Base-by-base conservation (phyloP, 2,113 vertebrate genomes). In the Cnemophilus loriae region DNA sequence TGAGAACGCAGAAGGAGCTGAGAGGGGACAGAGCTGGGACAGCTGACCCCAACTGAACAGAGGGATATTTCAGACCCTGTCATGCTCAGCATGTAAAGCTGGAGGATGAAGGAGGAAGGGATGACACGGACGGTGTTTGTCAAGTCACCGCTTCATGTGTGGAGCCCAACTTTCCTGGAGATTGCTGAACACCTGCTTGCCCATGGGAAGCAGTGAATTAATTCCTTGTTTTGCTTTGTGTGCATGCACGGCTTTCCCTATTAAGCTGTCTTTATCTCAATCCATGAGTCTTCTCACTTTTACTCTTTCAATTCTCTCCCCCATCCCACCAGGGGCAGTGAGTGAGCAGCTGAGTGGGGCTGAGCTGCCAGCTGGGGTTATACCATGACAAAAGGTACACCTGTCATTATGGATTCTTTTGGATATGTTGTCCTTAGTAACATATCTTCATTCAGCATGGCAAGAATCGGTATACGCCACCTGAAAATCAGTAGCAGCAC, bases 111-210 rank as follows among this genome's bases (percentile, higher is more conserved):
- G 27, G 37, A 81, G 39, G 42, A 65, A 74, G 37, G 6, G 3
- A 8, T 10, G 12, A 3, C 7, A 28, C 4, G 19, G 33, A 20
- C 1, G 0, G 19, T 24, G 27, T 81, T 67, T 52, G 33, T 82
- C 33, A 52, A 59, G 9, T 46, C 28, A 30, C 33, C 0, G 1
- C 28, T 52, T 11, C 5, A 0, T 3, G 13, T 30, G 33, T 16
- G 8, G 28, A 74, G 52, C 28, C 52, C 33, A 52, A 0, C 27
- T 39, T 39, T 52, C 60, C 52, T 59, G 60, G 52, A 60, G 33
- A 17, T 59, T 46, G 33, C 28, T 67, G 39, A 74, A 52, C 37
- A 82, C 11, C 28, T 74, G 37, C 52, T 35, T 59, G 60, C 28
- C 44, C 37, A 30, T 39, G 68, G 68, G 60, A 74, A 30, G 23